Evolutionary conservation across 1,140 invertebrate species (phyloP), one percentile per base, ranked within the genome.

Genomic region (Oedothorax gibbosus): DNA sequence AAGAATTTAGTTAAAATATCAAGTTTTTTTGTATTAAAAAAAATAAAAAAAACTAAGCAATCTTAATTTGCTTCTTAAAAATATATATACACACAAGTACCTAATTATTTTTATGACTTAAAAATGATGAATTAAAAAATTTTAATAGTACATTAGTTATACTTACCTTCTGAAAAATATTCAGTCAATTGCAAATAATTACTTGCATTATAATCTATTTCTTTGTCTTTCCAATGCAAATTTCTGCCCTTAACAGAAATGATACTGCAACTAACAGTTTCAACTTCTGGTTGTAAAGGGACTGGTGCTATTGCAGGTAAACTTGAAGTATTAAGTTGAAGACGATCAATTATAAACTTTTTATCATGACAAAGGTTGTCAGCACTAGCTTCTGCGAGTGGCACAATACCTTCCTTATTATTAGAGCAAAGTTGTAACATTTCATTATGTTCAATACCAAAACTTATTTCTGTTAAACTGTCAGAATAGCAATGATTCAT

Each of bases 401-500:
- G 15, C 3, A 12, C 18, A 51, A 15, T n/a, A 4, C 53, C 54
- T 14, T 71, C 20, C 20, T 35, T 18, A 56, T 14, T 60, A 14
- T 84, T 72, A 57, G 57, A 71, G 60, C 81, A 84, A 9, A 84
- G 53, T 50, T 84, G 75, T 20, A 84, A 14, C 71, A 84, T 84
- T 68, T 84, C 81, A 49, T 84, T 57, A 57, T 76, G 60, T 60
- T 84, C 81, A 54, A 84, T 84, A 12, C 81, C 81, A 60, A 84
- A 84, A 57, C 69, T 76, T 14, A 84, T 84, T 18, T 83, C 69
- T 54, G 80, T 65, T 7, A 83, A 65, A 49, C 57, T 56, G 15
- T 73, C 69, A 65, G 57, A 60, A 53, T 57, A n/a, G 51, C 49
- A 64, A 54, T 50, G 54, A 83, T 65, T 83, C 35, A 71, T 81